These are phyloP conservation scores for Oryzias sinensis DNA, from an alignment of 2,797 vertebrate species.

Conservation along the genomic window DNA sequence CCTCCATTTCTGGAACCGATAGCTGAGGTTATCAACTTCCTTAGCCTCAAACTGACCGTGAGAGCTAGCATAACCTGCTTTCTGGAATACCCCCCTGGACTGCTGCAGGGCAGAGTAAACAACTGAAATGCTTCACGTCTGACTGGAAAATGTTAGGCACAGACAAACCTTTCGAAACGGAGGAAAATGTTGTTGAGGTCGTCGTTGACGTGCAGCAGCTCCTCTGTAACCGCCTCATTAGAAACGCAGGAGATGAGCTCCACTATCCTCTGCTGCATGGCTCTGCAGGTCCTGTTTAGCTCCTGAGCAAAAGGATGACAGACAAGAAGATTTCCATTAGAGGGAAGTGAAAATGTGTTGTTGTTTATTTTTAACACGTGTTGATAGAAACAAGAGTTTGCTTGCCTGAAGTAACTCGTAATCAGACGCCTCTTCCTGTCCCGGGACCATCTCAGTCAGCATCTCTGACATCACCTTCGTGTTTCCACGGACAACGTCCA, in stretches of 20 bases:
- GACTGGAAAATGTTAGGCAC: no score
- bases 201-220: conserved; percentile 94
- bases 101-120: no score
- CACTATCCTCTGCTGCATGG: conserved; percentile 95
- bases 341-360: no score
- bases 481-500: conserved; percentile 96
- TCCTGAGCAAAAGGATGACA: conserved; percentile 77
- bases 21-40: no score
- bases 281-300: conserved; percentile 92
- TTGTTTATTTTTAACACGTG: no score
- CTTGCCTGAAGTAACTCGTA: conserved; percentile 93
- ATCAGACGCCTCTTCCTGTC: conserved; percentile 94
- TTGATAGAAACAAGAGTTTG: not conserved
- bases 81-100: no score
- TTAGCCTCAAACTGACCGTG: no score
- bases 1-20: no score
- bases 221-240: conserved; percentile 94
- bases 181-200: conserved; percentile 98
- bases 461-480: conserved; percentile 99
- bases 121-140: no score
- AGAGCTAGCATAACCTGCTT: no score
- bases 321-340: not conserved
- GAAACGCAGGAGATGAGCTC: conserved; percentile 95
- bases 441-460: conserved; percentile 96
- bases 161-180: conserved; percentile 87